phyloP scores from a whole-genome alignment of 2,888 invertebrate genomes.

The Portevinia maculata region DNA sequence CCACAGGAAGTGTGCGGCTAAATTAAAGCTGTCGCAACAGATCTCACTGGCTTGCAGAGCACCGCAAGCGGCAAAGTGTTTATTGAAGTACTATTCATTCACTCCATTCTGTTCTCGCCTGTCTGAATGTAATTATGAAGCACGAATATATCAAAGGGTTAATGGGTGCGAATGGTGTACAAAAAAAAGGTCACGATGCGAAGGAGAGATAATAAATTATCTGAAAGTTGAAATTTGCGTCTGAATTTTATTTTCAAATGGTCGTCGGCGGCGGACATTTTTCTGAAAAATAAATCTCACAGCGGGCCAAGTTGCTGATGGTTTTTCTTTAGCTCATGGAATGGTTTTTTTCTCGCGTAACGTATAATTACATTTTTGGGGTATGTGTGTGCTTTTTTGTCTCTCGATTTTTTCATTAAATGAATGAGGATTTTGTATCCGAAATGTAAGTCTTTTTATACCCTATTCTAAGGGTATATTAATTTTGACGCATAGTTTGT shows the following conservation, averaged over 20 bases:
- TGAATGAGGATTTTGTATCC: neutral
- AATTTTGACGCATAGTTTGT: too few species aligned
- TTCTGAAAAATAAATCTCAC: neutral
- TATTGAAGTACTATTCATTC: slow-evolving; percentile 49
- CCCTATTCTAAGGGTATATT: too few species aligned
- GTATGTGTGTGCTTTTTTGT: neutral
- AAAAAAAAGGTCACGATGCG: slow-evolving; percentile 1
- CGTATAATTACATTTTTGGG: slow-evolving; percentile 4
- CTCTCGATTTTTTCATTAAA: slow-evolving; percentile 1
- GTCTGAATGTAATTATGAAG: slow-evolving; percentile 49
- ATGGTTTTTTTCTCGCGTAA: neutral
- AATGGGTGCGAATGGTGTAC: neutral
- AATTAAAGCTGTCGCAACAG: slow-evolving; percentile 1
- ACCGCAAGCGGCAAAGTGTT: slow-evolving; percentile 29
- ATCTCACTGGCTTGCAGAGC: slow-evolving; percentile 2
- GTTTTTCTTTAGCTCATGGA: neutral
- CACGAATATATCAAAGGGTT: slow-evolving; percentile 19
- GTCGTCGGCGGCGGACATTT: slow-evolving; percentile 11
- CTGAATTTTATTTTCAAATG: slow-evolving; percentile 30
- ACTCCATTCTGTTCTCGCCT: slow-evolving; percentile 1
- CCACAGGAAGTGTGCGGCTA: neutral
- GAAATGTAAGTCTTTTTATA: neutral
- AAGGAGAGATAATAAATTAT: slow-evolving; percentile 21
- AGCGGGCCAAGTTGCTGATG: neutral
- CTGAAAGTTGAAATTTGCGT: slow-evolving; percentile 17